Conservation (phyloP, 2,888 invertebrate species). For the Heteromurus nitidus region DNA sequence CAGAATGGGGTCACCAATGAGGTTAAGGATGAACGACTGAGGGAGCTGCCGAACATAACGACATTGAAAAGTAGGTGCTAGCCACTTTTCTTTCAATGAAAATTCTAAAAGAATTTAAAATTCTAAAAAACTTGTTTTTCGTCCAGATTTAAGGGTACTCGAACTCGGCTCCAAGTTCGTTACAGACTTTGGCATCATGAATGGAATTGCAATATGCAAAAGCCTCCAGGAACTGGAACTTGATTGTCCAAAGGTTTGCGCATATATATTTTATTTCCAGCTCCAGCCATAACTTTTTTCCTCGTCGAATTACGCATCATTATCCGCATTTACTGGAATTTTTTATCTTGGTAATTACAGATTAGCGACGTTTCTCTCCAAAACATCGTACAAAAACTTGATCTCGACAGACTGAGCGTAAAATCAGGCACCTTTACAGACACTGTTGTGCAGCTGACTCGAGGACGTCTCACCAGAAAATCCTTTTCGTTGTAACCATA, state of each 20-base stretch:
- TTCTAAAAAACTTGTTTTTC: slow-evolving; percentile 1
- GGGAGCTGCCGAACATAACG: slow-evolving; percentile 39
- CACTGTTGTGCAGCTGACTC: not conserved
- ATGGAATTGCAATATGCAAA: slow-evolving; percentile 48
- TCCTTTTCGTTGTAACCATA: slow-evolving; percentile 41
- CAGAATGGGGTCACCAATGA: slow-evolving; percentile 51
- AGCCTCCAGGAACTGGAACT: slow-evolving; percentile 34
- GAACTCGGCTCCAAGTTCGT: slow-evolving; percentile 60
- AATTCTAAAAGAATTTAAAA: too few relatives aligned
- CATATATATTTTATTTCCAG: not conserved
- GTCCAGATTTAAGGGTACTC: slow-evolving; percentile 43
- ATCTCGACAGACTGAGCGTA: slow-evolving; percentile 50
- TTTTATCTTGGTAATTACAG: slow-evolving; percentile 21
- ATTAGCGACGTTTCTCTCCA: slow-evolving; percentile 46
- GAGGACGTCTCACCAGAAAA: slow-evolving; percentile 27
- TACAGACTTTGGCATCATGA: slow-evolving; percentile 59
- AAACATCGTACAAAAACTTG: slow-evolving; percentile 29
- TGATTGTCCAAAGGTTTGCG: slow-evolving; percentile 40
- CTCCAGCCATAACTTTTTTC: not conserved
- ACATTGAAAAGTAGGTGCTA: slow-evolving; percentile 32
- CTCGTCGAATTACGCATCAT: not conserved
- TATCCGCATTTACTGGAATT: not conserved
- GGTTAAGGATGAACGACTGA: slow-evolving; percentile 36
- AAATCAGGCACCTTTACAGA: slow-evolving; percentile 51
- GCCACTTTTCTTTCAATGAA: not conserved